These are phyloP conservation scores for Strigops habroptila DNA, from an alignment of 2,113 vertebrate genomes.

Conservation along the genomic window DNA sequence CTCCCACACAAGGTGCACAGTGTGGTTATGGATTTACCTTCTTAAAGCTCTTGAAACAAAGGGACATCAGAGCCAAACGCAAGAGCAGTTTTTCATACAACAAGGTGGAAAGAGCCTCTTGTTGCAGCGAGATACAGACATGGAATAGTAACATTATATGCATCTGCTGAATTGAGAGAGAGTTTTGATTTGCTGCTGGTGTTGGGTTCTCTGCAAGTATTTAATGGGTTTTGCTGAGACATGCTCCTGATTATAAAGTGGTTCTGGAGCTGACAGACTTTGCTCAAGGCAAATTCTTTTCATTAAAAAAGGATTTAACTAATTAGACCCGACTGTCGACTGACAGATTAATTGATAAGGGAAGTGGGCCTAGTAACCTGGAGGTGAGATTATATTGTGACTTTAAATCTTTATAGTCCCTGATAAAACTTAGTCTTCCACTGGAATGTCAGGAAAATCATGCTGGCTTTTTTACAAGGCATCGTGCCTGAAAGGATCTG, in stretches of 20 bases:
- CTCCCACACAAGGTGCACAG: not conserved
- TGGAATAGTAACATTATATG: accelerated
- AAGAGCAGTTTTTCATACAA: not conserved
- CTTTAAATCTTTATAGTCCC: slow-evolving; percentile 12
- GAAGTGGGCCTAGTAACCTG: slow-evolving; percentile 37
- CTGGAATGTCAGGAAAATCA: not conserved
- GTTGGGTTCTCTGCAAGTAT: slow-evolving; percentile 4
- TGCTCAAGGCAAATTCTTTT: slow-evolving; percentile 65
- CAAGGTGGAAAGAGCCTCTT: not conserved
- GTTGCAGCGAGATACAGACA: not conserved
- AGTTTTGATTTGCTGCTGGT: not conserved
- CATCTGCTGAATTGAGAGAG: not conserved
- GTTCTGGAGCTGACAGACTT: slow-evolving; percentile 49
- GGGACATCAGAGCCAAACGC: not conserved
- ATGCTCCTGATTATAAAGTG: not conserved
- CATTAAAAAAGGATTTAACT: slow-evolving; percentile 68
- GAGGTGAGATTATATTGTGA: slow-evolving; percentile 27
- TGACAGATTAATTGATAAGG: slow-evolving; percentile 70
- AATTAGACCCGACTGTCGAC: slow-evolving; percentile 52
- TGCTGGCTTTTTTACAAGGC: not conserved
- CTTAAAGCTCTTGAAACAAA: not conserved
- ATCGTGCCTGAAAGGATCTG: not conserved
- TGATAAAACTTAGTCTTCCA: not conserved
- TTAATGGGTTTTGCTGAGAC: slow-evolving; percentile 36
- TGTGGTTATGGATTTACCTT: accelerated